Percentiles rank a stretch among this genome's conserved stretches.
These are phyloP conservation scores for Sarotherodon lohbergeri DNA, from an alignment of 2,113 vertebrate genomes.

Conservation along the genomic window DNA sequence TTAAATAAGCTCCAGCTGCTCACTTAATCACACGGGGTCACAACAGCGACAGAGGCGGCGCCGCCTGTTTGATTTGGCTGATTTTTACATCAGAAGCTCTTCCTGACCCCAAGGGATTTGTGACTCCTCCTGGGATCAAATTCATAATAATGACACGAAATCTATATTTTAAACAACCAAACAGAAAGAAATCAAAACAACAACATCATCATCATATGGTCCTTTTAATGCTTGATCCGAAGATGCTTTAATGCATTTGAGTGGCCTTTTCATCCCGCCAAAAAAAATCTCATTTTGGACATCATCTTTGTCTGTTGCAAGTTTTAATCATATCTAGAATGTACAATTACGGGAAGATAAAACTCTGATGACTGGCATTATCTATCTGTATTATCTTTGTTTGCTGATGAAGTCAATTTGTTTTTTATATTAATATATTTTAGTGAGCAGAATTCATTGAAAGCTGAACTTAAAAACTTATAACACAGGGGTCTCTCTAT, in stretches of 20 bases:
- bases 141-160: neutral
- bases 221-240: neutral
- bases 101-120: neutral
- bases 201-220: neutral
- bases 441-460: neutral
- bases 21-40: neutral
- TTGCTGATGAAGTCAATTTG: neutral
- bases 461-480: neutral
- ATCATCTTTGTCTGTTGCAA: neutral
- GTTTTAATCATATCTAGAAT: neutral
- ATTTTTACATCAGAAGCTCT: neutral
- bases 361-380: rapidly evolving
- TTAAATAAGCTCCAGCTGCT: neutral
- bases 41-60: neutral
- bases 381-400: neutral
- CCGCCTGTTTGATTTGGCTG: neutral
- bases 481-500: neutral
- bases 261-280: neutral
- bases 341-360: neutral
- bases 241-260: rapidly evolving
- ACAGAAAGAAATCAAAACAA: neutral
- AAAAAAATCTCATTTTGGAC: rapidly evolving
- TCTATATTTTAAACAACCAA: neutral
- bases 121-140: neutral
- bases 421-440: neutral